These are phyloP conservation scores for Dorcus parallelipipedus DNA, from an alignment of 2,888 invertebrate species.

Conservation along the genomic window DNA sequence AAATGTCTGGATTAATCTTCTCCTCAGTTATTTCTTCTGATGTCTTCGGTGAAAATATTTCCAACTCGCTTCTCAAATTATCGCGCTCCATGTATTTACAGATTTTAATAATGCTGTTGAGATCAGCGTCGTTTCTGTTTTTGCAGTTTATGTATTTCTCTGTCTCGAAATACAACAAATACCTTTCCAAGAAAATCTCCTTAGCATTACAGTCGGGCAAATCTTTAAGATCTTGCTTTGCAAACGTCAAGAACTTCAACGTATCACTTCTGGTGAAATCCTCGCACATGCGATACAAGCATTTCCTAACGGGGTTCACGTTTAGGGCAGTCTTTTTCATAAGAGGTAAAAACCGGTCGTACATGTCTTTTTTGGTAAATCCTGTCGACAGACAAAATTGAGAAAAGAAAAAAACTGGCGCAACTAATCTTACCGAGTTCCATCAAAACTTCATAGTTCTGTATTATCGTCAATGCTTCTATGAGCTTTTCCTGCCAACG, in stretches of 20 bases:
- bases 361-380: conserved; percentile 25
- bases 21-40: background rate
- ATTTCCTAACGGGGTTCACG: conserved; percentile 49
- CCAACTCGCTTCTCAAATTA: conserved; percentile 22
- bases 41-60: conserved; percentile 4
- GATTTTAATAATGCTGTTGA: conserved; percentile 27
- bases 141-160: conserved; percentile 28
- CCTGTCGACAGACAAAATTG: conserved; percentile 22
- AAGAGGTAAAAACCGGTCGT: conserved; percentile 28
- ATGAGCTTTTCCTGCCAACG: conserved; percentile 51
- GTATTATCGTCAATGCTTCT: conserved; percentile 54
- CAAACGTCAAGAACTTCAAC: conserved; percentile 22
- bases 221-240: conserved; percentile 26
- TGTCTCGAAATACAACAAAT: conserved; percentile 39
- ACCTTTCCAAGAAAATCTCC: conserved; percentile 36
- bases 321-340: conserved; percentile 32
- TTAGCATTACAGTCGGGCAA: conserved; percentile 15
- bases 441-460: conserved; percentile 45
- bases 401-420: background rate
- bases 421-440: conserved; percentile 41
- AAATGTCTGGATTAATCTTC: background rate
- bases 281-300: conserved; percentile 50
- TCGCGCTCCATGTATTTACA: conserved; percentile 36
- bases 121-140: conserved; percentile 19
- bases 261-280: conserved; percentile 38